Evolutionary conservation across 23 tunicate genomes (phyloP), one percentile per base, ranked within the genome.

Genomic region (Clavelina lepadiformis): DNA sequence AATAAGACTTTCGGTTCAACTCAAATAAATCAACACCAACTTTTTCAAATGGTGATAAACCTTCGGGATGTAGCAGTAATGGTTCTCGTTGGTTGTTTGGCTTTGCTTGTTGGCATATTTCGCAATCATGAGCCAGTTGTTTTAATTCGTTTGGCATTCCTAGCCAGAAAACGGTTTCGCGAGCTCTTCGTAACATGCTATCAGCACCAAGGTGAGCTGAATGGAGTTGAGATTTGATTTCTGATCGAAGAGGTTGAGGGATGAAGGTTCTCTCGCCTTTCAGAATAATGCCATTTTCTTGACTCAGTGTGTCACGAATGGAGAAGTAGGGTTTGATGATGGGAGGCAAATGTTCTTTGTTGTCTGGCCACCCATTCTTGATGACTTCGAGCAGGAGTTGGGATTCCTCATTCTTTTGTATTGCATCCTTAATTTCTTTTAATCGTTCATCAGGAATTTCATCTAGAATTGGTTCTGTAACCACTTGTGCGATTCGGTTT

Each of bases 11-110:
- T 11, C 50, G 15, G 18, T 44, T 18, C 18, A 44, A 18, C 18
- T 44, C 50, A 44, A 13, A 44, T 18, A 44, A 44, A 44, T 44
- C 50, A 44, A 44, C 50, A 44, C 50, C 50, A 44, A 44, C 50
- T 44, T 44, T 44, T 44, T 44, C 50, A 13, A 13, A 44, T 11
- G 50, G 50, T 44, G 50, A 44, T 11, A 44, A 11, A 11, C 50
- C 50, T 44, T 44, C 50, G 18, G 13, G 13, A 44, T 44, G 50
- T 44, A 11, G 50, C 13, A 44, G 13, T 44, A 44, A 44, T 44
- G 50, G 50, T 44, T 44, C 50, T 44, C 18, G 13, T 18, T 44
- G 50, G 50, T 44, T 44, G 15, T 18, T 44, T 18, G 50, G 50
- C 18, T 44, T 44, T 18, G 18, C 13, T 44, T 44, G 15, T 18